Percentiles rank a stretch among this genome's conserved stretches.
Conservation (phyloP, 2,797 vertebrate species). For the Orientallactaga sibirica region DNA sequence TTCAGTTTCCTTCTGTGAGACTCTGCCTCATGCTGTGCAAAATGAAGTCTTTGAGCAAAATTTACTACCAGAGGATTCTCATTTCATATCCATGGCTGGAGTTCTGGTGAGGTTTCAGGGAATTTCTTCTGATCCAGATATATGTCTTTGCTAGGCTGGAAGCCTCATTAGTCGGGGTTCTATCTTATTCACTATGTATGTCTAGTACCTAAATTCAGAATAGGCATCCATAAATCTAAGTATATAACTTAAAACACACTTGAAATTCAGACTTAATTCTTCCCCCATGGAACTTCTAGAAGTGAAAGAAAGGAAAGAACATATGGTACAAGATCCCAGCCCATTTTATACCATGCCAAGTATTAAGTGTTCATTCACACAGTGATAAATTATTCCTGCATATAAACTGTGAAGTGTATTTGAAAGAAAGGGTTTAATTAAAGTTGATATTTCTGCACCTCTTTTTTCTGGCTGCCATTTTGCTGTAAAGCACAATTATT, state of each 20-base stretch:
- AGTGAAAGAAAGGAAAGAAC: conserved; percentile 32
- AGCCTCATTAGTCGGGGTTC: not conserved
- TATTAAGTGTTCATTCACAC: conserved; percentile 78
- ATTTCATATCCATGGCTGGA: not conserved
- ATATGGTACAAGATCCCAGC: conserved; percentile 61
- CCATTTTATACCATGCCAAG: conserved; percentile 72
- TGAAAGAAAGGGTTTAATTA: conserved; percentile 78
- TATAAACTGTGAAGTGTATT: conserved; percentile 70
- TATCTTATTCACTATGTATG: not conserved
- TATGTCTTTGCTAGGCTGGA: not conserved
- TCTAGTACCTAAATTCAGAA: not conserved
- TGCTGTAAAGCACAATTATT: conserved; percentile 77
- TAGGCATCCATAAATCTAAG: not conserved
- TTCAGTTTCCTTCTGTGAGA: not conserved
- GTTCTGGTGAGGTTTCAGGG: not conserved
- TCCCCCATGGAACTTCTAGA: not conserved
- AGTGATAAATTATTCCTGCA: conserved; percentile 66
- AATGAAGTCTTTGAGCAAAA: not conserved
- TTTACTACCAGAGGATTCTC: not conserved
- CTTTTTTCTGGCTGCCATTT: conserved; percentile 72
- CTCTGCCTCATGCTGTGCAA: not conserved
- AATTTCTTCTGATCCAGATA: not conserved
- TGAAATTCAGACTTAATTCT: not conserved
- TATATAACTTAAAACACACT: not conserved
- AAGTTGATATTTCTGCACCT: conserved; percentile 71